A percentile compares a stretch with the other conserved stretches of the same genome.
Conservation (phyloP, 1,140 invertebrate genomes). For the Druon quercuslanigerum region DNA sequence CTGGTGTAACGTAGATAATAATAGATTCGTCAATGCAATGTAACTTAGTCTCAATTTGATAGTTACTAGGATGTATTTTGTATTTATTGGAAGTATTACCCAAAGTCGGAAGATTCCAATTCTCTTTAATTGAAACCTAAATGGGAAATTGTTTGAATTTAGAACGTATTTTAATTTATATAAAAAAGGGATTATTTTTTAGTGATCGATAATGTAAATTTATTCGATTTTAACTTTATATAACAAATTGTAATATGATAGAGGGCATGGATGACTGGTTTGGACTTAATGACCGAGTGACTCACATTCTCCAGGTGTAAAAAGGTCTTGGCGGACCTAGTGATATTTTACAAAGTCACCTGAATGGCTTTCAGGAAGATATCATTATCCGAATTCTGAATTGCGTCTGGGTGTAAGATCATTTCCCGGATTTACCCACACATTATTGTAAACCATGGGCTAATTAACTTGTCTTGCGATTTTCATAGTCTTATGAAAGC, state of each 20-base stretch:
- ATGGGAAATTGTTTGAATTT: no score
- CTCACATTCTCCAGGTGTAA: slow-evolving; percentile 8
- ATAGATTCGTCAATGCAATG: no score
- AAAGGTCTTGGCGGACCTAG: slow-evolving; percentile 25
- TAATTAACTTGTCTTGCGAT: slow-evolving; percentile 13
- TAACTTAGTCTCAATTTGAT: no score
- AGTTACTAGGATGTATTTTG: no score
- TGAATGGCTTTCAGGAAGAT: slow-evolving; percentile 3
- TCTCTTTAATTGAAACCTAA: no score
- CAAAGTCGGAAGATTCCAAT: no score
- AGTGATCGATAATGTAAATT: background rate
- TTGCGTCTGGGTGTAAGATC: background rate
- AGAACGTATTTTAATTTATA: no score
- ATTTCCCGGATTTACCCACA: background rate
- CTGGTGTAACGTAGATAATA: no score
- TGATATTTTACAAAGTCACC: background rate
- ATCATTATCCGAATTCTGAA: background rate
- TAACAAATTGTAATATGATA: background rate
- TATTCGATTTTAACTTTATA: background rate
- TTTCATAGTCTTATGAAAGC: background rate
- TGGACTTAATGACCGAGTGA: slow-evolving; percentile 20
- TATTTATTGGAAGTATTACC: no score
- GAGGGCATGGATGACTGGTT: background rate
- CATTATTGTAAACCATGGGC: background rate
- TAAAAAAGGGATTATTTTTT: no score